Percentiles rank a stretch among this genome's conserved stretches.
Conservation (phyloP, 2,113 vertebrate species). For the Pterophyllum scalare region DNA sequence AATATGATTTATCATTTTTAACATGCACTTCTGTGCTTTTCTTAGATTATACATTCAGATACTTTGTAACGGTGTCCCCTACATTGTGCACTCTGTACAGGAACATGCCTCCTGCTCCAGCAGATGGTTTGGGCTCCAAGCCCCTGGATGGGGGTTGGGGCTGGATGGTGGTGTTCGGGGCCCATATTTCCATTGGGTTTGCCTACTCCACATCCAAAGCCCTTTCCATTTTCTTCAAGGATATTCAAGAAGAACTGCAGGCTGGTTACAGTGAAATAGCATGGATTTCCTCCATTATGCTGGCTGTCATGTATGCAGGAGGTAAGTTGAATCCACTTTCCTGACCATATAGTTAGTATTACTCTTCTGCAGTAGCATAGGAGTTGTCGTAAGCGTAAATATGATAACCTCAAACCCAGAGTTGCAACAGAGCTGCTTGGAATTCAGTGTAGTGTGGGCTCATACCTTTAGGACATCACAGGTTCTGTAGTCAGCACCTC, state of each 20-base stretch:
- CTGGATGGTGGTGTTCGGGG: conserved; percentile 82
- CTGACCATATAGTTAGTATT: not conserved
- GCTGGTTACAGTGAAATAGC: conserved; percentile 83
- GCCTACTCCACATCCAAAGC: conserved; percentile 86
- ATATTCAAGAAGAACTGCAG: conserved; percentile 85
- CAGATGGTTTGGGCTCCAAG: conserved; percentile 21
- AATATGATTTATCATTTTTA: not conserved
- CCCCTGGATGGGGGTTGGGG: conserved; percentile 86
- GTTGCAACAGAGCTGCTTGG: not conserved
- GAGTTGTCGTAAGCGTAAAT: not conserved
- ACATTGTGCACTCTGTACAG: conserved; percentile 25
- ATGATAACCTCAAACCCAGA: not conserved
- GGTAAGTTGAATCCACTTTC: conserved; percentile 74
- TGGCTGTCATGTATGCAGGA: conserved; percentile 83
- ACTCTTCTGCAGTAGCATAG: not conserved
- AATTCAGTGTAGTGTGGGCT: not conserved
- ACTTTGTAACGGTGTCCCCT: not conserved
- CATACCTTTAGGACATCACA: not conserved
- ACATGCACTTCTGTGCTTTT: not conserved
- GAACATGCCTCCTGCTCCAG: conserved; percentile 68
- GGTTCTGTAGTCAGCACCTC: conserved; percentile 1
- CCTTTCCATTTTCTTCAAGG: conserved; percentile 85
- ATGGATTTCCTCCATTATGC: conserved; percentile 85
- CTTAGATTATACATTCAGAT: not conserved
- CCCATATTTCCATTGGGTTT: conserved; percentile 86